A percentile compares a stretch with the other conserved stretches of the same genome.
These are phyloP conservation scores for Chrysolina oricalcia DNA, from an alignment of 2,888 invertebrate species.

Conservation along the genomic window DNA sequence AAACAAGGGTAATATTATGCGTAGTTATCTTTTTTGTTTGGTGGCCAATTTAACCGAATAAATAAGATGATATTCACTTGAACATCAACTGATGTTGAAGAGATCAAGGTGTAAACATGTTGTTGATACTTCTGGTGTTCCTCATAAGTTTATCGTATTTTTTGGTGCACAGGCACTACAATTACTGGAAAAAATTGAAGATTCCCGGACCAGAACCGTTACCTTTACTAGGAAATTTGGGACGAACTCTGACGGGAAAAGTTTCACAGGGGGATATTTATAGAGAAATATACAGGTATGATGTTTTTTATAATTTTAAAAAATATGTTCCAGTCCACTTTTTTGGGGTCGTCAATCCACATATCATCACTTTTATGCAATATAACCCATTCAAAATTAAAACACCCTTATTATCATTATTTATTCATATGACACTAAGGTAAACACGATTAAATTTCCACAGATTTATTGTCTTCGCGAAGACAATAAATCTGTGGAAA, in stretches of 20 bases:
- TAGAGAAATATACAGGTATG: conserved; percentile 43
- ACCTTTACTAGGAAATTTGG: conserved; percentile 59
- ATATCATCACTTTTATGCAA: too few relatives aligned
- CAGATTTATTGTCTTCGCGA: too few relatives aligned
- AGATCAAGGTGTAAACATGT: conserved; percentile 34
- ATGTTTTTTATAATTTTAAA: too few relatives aligned
- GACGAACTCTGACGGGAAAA: conserved; percentile 51
- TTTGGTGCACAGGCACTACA: conserved; percentile 18
- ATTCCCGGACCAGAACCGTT: conserved; percentile 55
- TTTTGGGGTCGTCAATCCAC: too few relatives aligned
- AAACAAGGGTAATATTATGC: background rate
- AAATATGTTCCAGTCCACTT: too few relatives aligned
- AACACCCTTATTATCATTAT: too few relatives aligned
- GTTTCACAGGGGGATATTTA: conserved; percentile 51
- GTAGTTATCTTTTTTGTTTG: background rate
- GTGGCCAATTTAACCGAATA: background rate
- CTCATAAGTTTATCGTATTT: conserved; percentile 22
- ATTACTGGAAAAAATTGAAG: conserved; percentile 54
- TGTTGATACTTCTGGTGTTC: conserved; percentile 31
- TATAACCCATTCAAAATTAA: too few relatives aligned
- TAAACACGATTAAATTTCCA: too few relatives aligned
- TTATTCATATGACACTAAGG: too few relatives aligned
- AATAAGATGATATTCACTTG: background rate
- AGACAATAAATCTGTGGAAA: too few relatives aligned
- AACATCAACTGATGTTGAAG: background rate